Conservation (phyloP, 2,113 vertebrate species). For the Calidris pygmaea region DNA sequence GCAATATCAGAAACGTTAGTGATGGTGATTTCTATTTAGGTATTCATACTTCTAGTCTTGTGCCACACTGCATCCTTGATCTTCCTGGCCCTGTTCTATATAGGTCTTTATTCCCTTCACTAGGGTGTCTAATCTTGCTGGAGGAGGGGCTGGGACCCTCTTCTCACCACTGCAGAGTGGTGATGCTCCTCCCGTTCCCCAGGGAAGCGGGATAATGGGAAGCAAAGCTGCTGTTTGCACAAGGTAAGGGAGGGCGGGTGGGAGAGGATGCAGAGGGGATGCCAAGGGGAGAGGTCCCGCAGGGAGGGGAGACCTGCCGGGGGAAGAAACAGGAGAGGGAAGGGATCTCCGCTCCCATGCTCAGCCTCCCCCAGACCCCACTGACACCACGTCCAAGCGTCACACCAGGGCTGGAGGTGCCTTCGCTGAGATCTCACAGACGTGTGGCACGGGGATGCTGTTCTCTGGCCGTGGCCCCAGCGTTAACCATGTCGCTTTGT, state of each 20-base stretch:
- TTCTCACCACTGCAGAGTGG: not conserved
- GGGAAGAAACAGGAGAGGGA: not conserved
- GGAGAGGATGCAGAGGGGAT: not conserved
- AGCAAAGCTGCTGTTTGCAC: not conserved
- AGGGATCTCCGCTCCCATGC: not conserved
- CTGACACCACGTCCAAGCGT: fast-evolving
- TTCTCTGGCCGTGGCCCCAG: not conserved
- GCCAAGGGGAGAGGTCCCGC: not conserved
- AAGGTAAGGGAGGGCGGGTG: not conserved
- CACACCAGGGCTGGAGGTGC: fast-evolving
- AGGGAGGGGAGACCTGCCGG: not conserved
- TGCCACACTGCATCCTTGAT: not conserved
- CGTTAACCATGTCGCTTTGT: constrained; percentile 45
- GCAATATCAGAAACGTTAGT: not conserved
- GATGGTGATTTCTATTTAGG: not conserved
- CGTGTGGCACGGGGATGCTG: not conserved
- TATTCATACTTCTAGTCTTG: not conserved
- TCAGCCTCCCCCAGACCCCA: not conserved
- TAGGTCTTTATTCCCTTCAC: not conserved
- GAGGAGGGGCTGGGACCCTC: not conserved
- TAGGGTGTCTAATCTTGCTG: not conserved
- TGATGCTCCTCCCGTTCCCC: not conserved
- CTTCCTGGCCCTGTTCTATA: not conserved
- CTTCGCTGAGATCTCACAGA: not conserved
- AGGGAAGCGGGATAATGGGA: not conserved